Evolutionary conservation across 2,888 invertebrate species (phyloP).

Genomic region (Pseudoips prasinana): DNA sequence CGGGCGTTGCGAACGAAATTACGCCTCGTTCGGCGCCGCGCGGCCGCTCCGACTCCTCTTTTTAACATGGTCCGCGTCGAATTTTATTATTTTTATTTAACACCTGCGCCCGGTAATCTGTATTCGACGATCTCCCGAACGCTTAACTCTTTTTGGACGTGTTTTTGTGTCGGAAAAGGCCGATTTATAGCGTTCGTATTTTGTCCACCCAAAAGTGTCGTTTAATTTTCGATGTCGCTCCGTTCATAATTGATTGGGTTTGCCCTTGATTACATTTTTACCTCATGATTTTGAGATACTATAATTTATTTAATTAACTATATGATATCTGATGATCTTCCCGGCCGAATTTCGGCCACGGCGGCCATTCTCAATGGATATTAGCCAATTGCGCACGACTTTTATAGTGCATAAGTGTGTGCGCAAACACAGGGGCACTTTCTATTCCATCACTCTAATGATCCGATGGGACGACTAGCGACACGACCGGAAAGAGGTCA

Average conservation of each 20-base stretch:
- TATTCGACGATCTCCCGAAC: slow-evolving; percentile 78
- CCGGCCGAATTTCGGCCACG: too few species aligned
- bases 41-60: slow-evolving; percentile 71
- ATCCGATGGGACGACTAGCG: too few species aligned
- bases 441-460: too few species aligned
- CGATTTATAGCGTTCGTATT: slow-evolving; percentile 72
- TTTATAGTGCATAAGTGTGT: too few species aligned
- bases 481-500: too few species aligned
- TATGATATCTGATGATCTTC: too few species aligned
- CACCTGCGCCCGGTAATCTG: slow-evolving; percentile 80
- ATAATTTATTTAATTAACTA: too few species aligned
- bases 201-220: slow-evolving; percentile 71
- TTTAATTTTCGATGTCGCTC: slow-evolving; percentile 71
- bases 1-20: slow-evolving; percentile 70
- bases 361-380: too few species aligned
- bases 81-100: slow-evolving; percentile 82
- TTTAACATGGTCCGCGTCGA: slow-evolving; percentile 65
- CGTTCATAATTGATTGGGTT: slow-evolving; percentile 72
- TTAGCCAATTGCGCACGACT: too few species aligned
- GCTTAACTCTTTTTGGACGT: slow-evolving; percentile 79
- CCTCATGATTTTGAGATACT: slow-evolving; percentile 1
- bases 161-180: slow-evolving; percentile 59
- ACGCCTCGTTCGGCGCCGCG: slow-evolving; percentile 73
- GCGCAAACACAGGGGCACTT: too few species aligned
- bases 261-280: slow-evolving; percentile 55